Evolutionary conservation across 2,797 vertebrate species (phyloP).

Genomic region (Pachyuromys duprasi): DNA sequence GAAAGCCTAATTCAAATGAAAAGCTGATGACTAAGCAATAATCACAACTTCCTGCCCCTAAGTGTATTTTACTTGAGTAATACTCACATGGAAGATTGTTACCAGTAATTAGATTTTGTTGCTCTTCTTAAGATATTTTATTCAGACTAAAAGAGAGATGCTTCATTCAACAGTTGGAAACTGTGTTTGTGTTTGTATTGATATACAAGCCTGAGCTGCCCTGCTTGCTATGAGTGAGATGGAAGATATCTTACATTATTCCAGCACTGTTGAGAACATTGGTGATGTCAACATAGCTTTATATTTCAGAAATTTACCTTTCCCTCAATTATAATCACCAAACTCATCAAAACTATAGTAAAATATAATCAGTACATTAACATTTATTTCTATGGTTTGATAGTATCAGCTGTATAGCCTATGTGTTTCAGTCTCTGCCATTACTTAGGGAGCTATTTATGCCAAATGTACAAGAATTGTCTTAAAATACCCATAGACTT

Average conservation of each 20-base stretch:
- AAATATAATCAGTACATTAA: constrained; percentile 12
- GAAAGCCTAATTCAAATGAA: constrained; percentile 75
- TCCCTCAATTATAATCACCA: not conserved
- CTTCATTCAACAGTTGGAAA: constrained; percentile 65
- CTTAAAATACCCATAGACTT: constrained; percentile 31
- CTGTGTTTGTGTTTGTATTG: constrained; percentile 47
- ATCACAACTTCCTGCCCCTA: constrained; percentile 51
- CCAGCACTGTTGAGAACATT: not conserved
- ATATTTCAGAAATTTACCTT: not conserved
- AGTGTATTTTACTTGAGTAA: constrained; percentile 52
- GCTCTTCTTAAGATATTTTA: constrained; percentile 53
- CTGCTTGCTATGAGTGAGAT: constrained; percentile 66
- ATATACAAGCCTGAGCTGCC: not conserved
- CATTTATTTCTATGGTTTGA: not conserved
- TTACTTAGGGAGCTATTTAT: not conserved
- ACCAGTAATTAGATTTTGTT: constrained; percentile 64
- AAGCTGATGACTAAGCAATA: constrained; percentile 74
- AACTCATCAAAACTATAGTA: constrained; percentile 35
- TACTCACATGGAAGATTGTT: constrained; percentile 47
- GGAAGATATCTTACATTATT: constrained; percentile 5
- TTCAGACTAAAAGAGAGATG: constrained; percentile 6
- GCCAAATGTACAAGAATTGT: not conserved
- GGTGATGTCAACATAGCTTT: not conserved
- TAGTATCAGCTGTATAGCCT: not conserved
- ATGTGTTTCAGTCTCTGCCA: not conserved